Evolutionary conservation across 2,797 vertebrate species (phyloP), one percentile per base, ranked within the genome.

Genomic region (Mormyrops attenuatus): DNA sequence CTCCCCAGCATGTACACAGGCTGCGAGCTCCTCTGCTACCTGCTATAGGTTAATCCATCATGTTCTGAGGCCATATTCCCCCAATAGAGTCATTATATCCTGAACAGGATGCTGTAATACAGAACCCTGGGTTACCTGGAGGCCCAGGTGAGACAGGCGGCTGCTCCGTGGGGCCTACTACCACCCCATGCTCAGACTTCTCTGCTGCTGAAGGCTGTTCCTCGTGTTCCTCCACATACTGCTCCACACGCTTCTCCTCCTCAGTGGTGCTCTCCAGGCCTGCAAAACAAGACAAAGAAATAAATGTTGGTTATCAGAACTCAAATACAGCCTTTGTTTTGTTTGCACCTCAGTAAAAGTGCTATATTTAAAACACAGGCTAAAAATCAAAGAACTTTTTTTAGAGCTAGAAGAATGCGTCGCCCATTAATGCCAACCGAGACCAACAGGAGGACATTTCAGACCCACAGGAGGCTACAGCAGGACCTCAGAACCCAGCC

Each of bases 101-200:
- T 15, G 22, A 73, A 38, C 13, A 15, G 66, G 30, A 73, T 26
- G 8, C 22, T 26, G n/a, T 63, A 9, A 26, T 22, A 22, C 7
- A 63, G 30, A 73, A 13, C n/a, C 44, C 47, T 13, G 4, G 82
- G 30, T 92, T 94, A 96, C 96, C 95, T 92, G 92, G 90, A 90
- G 92, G 92, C 88, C 91, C n/a, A 4, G 66, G 50, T 41, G 69
- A 77, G 90, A 87, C 77, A 84, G 91, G 6, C 47, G 91, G 90
- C 5, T 30, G 80, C 88, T 94, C 93, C 53, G 91, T 90, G 85
- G 90, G 89, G 41, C 86, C 88, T 73, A 88, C 91, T 90, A 91
- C 88, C 52, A 60, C 91, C 89, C 91, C 89, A 55, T 88, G 88
- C 82, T 85, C 89, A 44, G 30, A 13, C 73, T 20, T 55, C 69